A percentile compares a stretch with the other conserved stretches of the same genome.
Conservation (phyloP, 2,113 vertebrate genomes). For the Syngnathus scovelli region DNA sequence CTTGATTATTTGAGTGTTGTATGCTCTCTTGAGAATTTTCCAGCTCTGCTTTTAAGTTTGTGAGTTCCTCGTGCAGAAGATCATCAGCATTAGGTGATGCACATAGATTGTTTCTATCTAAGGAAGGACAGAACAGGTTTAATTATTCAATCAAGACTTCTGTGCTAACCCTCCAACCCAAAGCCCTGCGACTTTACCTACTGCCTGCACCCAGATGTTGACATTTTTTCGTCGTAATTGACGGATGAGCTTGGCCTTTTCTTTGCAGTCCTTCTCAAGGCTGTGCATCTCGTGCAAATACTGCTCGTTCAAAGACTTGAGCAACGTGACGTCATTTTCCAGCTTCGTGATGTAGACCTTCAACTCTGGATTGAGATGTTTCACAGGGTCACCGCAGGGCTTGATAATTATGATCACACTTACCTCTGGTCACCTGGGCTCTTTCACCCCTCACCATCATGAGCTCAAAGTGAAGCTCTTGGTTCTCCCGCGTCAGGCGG, state of each 20-base stretch:
- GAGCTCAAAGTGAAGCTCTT: slow-evolving; percentile 84
- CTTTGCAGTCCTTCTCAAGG: slow-evolving; percentile 87
- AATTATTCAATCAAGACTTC: no score
- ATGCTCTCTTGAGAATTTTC: slow-evolving; percentile 74
- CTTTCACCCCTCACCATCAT: slow-evolving; percentile 82
- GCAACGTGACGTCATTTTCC: slow-evolving; percentile 81
- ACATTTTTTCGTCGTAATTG: slow-evolving; percentile 95
- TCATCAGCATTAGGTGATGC: slow-evolving; percentile 80
- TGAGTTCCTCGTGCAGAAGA: slow-evolving; percentile 80
- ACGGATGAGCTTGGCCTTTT: slow-evolving; percentile 87
- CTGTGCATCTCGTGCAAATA: slow-evolving; percentile 86
- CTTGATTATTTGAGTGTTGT: slow-evolving; percentile 80
- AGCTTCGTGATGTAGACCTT: slow-evolving; percentile 79
- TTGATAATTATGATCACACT: neutral
- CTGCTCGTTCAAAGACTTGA: slow-evolving; percentile 96
- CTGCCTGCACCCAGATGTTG: slow-evolving; percentile 91
- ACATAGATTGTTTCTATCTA: slow-evolving; percentile 82
- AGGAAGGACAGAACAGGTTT: slow-evolving; percentile 16
- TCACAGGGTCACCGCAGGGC: neutral
- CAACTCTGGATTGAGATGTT: slow-evolving; percentile 72
- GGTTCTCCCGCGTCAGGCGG: slow-evolving; percentile 83
- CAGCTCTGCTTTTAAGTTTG: slow-evolving; percentile 78
- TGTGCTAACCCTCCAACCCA: neutral
- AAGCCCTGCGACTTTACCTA: slow-evolving; percentile 67
- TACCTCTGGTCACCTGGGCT: slow-evolving; percentile 77